Conservation (phyloP, 2,888 invertebrate genomes). For the Cepaea hortensis region DNA sequence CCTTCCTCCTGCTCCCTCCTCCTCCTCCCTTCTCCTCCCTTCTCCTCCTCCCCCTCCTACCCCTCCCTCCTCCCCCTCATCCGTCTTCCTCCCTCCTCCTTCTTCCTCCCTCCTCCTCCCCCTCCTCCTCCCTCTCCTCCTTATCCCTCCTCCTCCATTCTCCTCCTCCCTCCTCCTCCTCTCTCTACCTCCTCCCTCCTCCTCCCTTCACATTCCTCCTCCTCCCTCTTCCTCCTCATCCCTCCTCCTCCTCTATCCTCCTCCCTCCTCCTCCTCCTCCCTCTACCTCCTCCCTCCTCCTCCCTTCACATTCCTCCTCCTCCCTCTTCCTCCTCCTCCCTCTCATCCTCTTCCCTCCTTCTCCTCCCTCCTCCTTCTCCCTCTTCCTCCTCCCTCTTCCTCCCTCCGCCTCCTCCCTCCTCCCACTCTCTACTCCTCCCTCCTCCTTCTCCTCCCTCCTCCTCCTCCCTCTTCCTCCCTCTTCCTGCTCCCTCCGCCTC, state of each 20-base stretch:
- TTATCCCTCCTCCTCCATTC: background rate
- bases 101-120: background rate
- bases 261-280: background rate
- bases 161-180: background rate
- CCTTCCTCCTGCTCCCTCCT: background rate
- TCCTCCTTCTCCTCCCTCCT: too few relatives aligned
- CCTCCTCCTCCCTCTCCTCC: background rate
- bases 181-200: background rate
- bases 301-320: background rate
- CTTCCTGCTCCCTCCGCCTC: too few relatives aligned
- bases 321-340: background rate
- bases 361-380: background rate
- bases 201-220: background rate
- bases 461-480: too few relatives aligned
- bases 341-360: background rate
- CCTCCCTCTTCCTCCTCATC: background rate
- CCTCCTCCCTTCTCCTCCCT: background rate
- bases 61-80: background rate
- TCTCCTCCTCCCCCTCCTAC: background rate
- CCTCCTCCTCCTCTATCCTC: background rate
- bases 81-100: background rate
- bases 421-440: too few relatives aligned
- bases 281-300: background rate
- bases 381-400: too few relatives aligned
- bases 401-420: too few relatives aligned